Conservation (phyloP, 2,888 invertebrate genomes). For the Monopis laevigella region DNA sequence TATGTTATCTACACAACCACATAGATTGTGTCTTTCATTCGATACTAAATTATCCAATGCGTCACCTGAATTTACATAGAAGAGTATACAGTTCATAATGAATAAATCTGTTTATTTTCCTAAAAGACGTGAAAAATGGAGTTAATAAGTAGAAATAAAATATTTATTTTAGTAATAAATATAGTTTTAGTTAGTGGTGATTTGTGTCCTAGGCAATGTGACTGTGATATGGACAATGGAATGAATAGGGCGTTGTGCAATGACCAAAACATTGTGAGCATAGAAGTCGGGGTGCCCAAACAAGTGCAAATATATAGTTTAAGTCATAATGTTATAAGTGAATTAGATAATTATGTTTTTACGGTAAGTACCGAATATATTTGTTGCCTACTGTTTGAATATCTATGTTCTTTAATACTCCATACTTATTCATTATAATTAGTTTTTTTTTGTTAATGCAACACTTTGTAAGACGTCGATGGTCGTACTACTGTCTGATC, state of each 20-base stretch:
- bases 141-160: neutral
- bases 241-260: constrained; percentile 62
- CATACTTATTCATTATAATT: no score
- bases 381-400: no score
- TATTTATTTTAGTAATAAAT: neutral
- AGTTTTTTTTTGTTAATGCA: no score
- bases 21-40: no score
- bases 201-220: constrained; percentile 63
- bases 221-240: constrained; percentile 58
- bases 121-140: constrained; percentile 5
- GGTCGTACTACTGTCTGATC: no score
- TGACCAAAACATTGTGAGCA: constrained; percentile 65
- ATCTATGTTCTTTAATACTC: no score
- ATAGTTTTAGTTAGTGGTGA: constrained; percentile 26
- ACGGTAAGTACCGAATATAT: constrained; percentile 54
- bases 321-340: constrained; percentile 69
- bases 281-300: constrained; percentile 67
- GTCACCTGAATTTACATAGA: no score
- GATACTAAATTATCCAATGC: constrained; percentile 3
- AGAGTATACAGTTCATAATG: neutral
- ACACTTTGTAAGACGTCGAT: no score
- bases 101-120: neutral
- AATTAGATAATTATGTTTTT: constrained; percentile 69
- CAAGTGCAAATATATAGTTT: constrained; percentile 69
- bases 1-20: no score